Base-by-base conservation (phyloP, 2,888 invertebrate species). In the Lithophane socia region DNA sequence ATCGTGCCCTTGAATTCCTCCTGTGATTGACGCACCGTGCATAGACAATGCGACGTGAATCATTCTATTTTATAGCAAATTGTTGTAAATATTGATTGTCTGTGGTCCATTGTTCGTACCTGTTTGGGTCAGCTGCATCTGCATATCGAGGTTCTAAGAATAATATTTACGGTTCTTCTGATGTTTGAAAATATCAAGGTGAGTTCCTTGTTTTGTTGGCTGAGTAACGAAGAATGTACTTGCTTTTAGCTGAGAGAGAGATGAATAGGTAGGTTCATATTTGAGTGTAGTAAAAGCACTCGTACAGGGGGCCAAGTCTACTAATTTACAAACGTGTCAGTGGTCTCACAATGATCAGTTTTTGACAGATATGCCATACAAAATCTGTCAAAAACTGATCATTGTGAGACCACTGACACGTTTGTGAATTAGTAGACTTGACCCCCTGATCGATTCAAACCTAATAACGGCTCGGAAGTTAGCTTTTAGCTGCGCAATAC, bases 31-130 rank as follows among this genome's bases (percentile, higher is more conserved):
- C 85, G 88, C 74, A 80, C 82, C 65, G 79, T 71, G 86, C 87
- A 87, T 89, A 85, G 79, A 89, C 90, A 90, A 90, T 90, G 84
- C 67, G 79, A 67, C 78, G 82, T 90, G 90, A 90, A 90, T 90
- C 90, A 90, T 85, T 84, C 70, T 82, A 63, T 80, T 87, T 88
- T 89, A 89, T 89, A 80, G 86, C 83, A 85, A 82, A 84, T 85
- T 84, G 86, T 85, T 81, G 75, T 58, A 37, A 44, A 71, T 70
- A 83, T 72, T 80, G 77, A 80, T 73, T 54, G 81, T 63, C 77
- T 77, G 79, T 81, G 86, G 77, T 71, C 84, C 79, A 88, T 87
- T 87, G 89, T 88, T 76, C 24, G 52, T 29, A 56, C 66, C 42
- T 77, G 74, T 84, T 79, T 87, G 73, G 80, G 77, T 75, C 81